Base-by-base conservation (phyloP, 2,113 vertebrate species). In the Sclerurus mexicanus region DNA sequence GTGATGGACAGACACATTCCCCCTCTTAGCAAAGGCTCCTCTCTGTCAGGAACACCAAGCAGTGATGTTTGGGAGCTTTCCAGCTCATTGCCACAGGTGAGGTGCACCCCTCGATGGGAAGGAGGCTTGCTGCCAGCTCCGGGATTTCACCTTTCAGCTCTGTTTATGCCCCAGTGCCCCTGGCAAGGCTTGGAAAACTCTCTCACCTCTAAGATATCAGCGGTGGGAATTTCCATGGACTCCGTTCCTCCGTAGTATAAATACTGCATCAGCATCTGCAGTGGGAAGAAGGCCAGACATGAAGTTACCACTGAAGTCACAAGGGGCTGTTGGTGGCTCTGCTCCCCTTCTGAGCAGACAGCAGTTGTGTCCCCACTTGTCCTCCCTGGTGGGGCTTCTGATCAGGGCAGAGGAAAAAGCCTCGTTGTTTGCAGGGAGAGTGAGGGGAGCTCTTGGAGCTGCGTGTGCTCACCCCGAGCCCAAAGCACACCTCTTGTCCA, bases 201-300 rank as follows among this genome's bases (percentile, higher is more conserved):
- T 98, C 98, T 99, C 95, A 99, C 99, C 99, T 99, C 99, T 90
- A 99, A 93, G 95, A 99, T 94, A 90, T 99, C 99, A 4, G 98
- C 14, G 3, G 99, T 98, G n/a, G 98, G 98, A 50, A 98, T 99
- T 93, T 98, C 98, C 97, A 99, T 98, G 20, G 99, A 98, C 87
- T 99, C 99, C 1, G 98, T 98, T 50, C 99, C 99, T 82, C 99
- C 99, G 4, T 99, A 99, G 97, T 99, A 99, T 67, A 99, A 98
- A 84, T 99, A 99, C 92, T 99, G 99, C 99, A 99, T 99, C 98
- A 99, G 98, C 98, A 99, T 98, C 99, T 99, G 97, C 8, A 95
- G 91, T 0, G 67, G 85, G 92, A 85, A 93, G 86, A 67, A 56
- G 81, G 39, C 52, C 89, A 87, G 66, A 62, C 63, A 53, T 39